Base-by-base conservation (phyloP, 2,888 invertebrate species). In the Lucinisca nassula region DNA sequence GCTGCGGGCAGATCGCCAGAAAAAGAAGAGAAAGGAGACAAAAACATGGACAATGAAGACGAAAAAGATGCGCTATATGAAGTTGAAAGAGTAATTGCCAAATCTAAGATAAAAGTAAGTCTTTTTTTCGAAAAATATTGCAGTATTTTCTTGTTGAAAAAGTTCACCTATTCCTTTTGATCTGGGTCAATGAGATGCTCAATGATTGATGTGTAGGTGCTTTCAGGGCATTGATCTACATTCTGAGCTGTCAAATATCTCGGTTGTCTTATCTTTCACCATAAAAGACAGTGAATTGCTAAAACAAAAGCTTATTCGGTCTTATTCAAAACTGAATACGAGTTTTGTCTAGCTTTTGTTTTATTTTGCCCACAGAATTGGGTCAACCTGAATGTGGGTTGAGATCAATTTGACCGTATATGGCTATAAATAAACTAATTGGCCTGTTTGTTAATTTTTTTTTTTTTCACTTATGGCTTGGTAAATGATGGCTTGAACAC, bases 71-170 rank as follows among this genome's bases (percentile, higher is more conserved):
- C 92, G 70, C 81, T 93, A n/a, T 94, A 90, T 90, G 93, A 93
- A 92, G 94, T 94, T 73, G 94, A 94, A 55, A 90, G 88, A 76
- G 92, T 94, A 35, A 90, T 94, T 38, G 92, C 92, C 35, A 92
- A 90, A 73, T 88, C 91, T 27, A 94, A 92, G 85, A 88, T 88
- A 24, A 88, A 90, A 82, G 94, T 94, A 92, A 93, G 94, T 88
- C 37, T 45, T 79, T 78, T 76, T 82, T 67, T 21, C 10, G 6
- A 6, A 6, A 21, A 12, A 35, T 8, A 21, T 35, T 32, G 35
- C 4, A 1, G 6, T n/a, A 67, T 67, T 35, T 67, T 35, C 35
- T 17, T 10, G 12, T 32, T 2, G 35, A 67, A 67, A 67, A 35
- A 6, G 2, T 67, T 35, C 32, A 32, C 67, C 35, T 67, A 35